Evolutionary conservation across 2,113 vertebrate species (phyloP), one percentile per base, ranked within the genome.

Genomic region (Pungitius pungitius): DNA sequence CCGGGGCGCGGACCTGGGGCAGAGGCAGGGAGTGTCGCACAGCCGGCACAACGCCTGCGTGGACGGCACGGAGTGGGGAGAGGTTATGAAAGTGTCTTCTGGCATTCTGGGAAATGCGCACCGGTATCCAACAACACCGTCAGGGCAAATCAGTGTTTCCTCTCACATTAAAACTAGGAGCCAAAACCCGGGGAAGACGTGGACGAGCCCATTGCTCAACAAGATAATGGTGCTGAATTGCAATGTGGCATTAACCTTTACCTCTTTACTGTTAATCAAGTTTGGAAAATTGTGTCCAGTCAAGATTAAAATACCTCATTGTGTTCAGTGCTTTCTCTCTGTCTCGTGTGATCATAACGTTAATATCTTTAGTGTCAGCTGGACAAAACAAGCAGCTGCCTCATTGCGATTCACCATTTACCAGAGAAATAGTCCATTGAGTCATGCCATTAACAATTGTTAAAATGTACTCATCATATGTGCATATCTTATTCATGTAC

Each of bases 41-140:
- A 94, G 89, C 93, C 98, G 96, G 73, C 94, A 90, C 67, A 87
- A 90, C 43, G 96, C 95, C 97, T 99, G 77, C 6, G 22, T 39
- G 52, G 39, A 30, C 8, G 62, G 20, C 47, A 77, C 26, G 73
- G 3, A 1, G 33, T 17, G 47, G 1, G 20, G 47, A 13, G 22
- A 24, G 6, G 15, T 45, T 2, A 43, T 5, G 20, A 61, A 69
- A 65, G 35, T 67, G 47, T 71, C 30, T 58, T 9, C 22, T 40
- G 49, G 69, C 52, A 45, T 83, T 62, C 43, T 73, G 26, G 61
- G 55, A 73, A 37, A 40, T 60, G 47, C 45, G 64, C 4, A 2
- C 40, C 8, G 4, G 17, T 15, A 37, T 82, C 37, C 66, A 64
- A 35, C 30, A 13, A 43, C 30, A 15, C 26, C 22, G 1, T 75